A percentile compares a stretch with the other conserved stretches of the same genome.
These are phyloP conservation scores for Zaprionus vittiger DNA, from an alignment of 1,140 invertebrate species.

Conservation along the genomic window DNA sequence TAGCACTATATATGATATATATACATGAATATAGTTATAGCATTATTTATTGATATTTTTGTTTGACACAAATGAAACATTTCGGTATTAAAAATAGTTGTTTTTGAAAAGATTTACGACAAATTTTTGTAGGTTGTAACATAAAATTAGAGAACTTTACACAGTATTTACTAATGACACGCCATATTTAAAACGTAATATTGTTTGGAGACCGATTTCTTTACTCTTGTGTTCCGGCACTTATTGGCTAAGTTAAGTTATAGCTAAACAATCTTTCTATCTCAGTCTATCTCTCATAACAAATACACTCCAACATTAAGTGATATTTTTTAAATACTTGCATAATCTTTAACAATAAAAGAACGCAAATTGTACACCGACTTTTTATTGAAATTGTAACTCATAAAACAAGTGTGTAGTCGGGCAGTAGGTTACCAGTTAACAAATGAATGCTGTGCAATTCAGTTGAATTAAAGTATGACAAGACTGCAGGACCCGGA, in stretches of 20 bases:
- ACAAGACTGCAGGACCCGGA: not conserved
- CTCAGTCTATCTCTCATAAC: constrained; percentile 24
- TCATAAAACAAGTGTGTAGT: not conserved
- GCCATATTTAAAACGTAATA: constrained; percentile 52
- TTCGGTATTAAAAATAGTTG: constrained; percentile 40
- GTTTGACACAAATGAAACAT: constrained; percentile 70
- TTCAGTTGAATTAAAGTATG: not conserved
- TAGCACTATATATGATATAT: constrained; percentile 40
- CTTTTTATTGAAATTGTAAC: constrained; percentile 28
- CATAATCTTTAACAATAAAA: constrained; percentile 60
- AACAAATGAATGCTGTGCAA: not conserved
- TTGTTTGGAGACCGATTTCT: constrained; percentile 7
- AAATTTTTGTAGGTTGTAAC: constrained; percentile 37
- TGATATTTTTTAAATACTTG: constrained; percentile 76
- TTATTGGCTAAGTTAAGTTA: constrained; percentile 30
- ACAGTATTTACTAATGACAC: constrained; percentile 51
- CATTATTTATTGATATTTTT: constrained; percentile 59
- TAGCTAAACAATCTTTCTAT: constrained; percentile 20
- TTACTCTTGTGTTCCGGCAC: constrained; percentile 9
- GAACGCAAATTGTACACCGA: constrained; percentile 27
- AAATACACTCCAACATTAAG: constrained; percentile 64
- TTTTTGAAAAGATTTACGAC: constrained; percentile 47
- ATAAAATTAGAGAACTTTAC: constrained; percentile 35
- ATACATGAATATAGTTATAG: constrained; percentile 42
- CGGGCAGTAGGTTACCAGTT: not conserved